phyloP scores from a whole-genome alignment of 2,797 vertebrate genomes.

The Pseudopleuronectes americanus region DNA sequence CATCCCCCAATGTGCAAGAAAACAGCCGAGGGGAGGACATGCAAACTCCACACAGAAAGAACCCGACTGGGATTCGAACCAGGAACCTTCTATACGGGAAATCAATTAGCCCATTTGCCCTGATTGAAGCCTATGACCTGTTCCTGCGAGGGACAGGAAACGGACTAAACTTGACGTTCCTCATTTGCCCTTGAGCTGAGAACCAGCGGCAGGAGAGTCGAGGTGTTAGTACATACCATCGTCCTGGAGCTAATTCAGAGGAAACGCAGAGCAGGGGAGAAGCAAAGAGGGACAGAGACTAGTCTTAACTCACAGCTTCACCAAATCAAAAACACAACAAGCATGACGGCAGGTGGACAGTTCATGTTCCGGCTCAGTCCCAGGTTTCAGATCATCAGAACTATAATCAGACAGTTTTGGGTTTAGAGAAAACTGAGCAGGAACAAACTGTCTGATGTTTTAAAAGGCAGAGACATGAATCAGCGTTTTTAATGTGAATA shows the following conservation, averaged over 20 bases:
- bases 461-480: background rate
- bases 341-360: slow-evolving; percentile 44
- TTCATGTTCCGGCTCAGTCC: slow-evolving; percentile 57
- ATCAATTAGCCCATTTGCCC: background rate
- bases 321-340: slow-evolving; percentile 81
- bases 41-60: too few relatives aligned
- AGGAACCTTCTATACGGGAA: too few relatives aligned
- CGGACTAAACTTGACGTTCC: slow-evolving; percentile 22
- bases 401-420: background rate
- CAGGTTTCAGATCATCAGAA: background rate
- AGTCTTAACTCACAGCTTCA: slow-evolving; percentile 93
- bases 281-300: slow-evolving; percentile 93
- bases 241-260: slow-evolving; percentile 93
- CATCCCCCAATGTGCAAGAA: too few relatives aligned
- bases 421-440: slow-evolving; percentile 36
- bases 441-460: slow-evolving; percentile 45
- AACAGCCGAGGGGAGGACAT: too few relatives aligned
- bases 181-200: slow-evolving; percentile 76
- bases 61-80: too few relatives aligned
- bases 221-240: slow-evolving; percentile 93
- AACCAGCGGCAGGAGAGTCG: slow-evolving; percentile 68
- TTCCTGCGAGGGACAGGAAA: background rate
- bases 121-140: slow-evolving; percentile 2
- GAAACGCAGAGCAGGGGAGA: slow-evolving; percentile 87
- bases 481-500: background rate